These are phyloP conservation scores for Regulus satrapa DNA, from an alignment of 2,113 vertebrate species.

Conservation along the genomic window DNA sequence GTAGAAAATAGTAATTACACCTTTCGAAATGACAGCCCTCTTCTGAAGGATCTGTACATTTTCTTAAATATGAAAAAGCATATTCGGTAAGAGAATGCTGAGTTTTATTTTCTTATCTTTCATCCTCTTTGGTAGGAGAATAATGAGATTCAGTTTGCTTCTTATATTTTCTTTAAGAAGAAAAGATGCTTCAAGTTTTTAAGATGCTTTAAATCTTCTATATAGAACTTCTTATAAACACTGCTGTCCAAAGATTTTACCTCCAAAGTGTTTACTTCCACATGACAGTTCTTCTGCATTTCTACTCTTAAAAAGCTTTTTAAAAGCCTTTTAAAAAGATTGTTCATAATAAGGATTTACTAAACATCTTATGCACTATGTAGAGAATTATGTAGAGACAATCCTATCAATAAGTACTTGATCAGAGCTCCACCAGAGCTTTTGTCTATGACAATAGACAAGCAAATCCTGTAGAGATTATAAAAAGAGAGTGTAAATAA, in stretches of 20 bases:
- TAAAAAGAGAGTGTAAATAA: neutral
- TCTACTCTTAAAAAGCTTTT: neutral
- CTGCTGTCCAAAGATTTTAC: neutral
- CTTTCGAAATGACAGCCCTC: neutral
- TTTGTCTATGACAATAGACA: neutral
- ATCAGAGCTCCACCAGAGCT: neutral
- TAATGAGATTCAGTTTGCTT: neutral
- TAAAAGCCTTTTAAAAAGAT: neutral
- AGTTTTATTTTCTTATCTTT: neutral
- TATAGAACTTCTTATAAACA: neutral
- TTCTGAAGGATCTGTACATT: neutral
- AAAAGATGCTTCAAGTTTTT: neutral
- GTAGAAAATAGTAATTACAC: neutral
- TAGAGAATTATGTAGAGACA: neutral
- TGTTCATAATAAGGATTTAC: neutral
- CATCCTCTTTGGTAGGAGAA: neutral
- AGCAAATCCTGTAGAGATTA: neutral
- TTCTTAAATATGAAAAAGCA: neutral
- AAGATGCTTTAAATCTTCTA: neutral
- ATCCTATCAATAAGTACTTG: neutral
- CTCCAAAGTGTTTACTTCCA: neutral
- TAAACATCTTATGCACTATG: neutral
- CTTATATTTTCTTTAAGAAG: neutral
- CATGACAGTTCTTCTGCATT: neutral
- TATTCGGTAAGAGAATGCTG: neutral